A percentile compares a stretch with the other conserved stretches of the same genome.
Conservation (phyloP, 2,113 vertebrate species). For the Pagrus major region DNA sequence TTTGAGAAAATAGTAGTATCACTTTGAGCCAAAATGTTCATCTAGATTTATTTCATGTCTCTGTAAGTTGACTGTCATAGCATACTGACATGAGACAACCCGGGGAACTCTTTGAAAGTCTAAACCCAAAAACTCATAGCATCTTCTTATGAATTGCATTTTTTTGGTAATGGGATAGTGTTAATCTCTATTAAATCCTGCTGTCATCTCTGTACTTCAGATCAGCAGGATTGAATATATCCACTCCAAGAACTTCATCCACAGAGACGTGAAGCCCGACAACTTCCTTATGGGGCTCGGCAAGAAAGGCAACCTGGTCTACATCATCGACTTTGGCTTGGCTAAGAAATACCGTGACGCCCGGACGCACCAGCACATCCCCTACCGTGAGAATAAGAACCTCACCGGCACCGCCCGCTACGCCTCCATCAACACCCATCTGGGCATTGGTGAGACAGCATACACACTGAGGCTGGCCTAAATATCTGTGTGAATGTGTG, state of each 20-base stretch:
- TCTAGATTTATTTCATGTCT: not conserved
- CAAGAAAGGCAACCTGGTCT: slow-evolving; percentile 98
- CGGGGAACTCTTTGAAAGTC: not conserved
- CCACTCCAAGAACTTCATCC: slow-evolving; percentile 99
- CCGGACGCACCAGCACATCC: slow-evolving; percentile 98
- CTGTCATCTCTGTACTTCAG: slow-evolving; percentile 71
- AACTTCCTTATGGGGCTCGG: slow-evolving; percentile 99
- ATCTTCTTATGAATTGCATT: too few relatives aligned
- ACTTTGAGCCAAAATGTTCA: too few relatives aligned
- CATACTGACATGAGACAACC: not conserved
- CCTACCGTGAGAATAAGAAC: slow-evolving; percentile 98
- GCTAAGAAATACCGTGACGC: slow-evolving; percentile 98
- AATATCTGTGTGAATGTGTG: slow-evolving; percentile 4
- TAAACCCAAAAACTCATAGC: not conserved
- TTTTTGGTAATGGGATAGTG: not conserved
- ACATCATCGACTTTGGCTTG: slow-evolving; percentile 98
- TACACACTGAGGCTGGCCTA: not conserved
- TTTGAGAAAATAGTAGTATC: too few relatives aligned
- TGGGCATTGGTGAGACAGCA: slow-evolving; percentile 92
- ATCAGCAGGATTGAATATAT: slow-evolving; percentile 98
- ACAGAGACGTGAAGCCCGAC: slow-evolving; percentile 97
- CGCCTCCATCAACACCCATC: slow-evolving; percentile 97
- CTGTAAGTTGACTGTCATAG: not conserved
- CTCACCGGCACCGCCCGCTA: slow-evolving; percentile 97
- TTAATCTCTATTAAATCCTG: not conserved